Evolutionary conservation across 2,113 vertebrate genomes (phyloP).

Genomic region (Brachyhypopomus gauderio): DNA sequence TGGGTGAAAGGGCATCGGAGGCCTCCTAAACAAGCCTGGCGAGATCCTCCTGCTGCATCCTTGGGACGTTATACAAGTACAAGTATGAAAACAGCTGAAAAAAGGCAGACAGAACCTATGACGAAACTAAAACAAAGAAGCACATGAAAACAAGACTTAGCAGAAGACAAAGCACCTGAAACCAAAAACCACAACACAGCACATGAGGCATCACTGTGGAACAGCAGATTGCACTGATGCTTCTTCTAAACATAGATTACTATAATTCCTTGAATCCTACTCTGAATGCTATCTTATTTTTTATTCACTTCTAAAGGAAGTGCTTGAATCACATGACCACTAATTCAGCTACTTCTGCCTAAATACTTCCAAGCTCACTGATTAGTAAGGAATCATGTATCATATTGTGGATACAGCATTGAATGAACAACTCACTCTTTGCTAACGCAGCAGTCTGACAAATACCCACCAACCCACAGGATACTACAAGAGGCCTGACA

Average conservation of each 20-base stretch:
- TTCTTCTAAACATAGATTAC: neutral
- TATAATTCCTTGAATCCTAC: neutral
- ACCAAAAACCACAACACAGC: too few species aligned
- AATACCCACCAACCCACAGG: neutral
- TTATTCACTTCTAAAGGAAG: neutral
- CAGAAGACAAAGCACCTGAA: too few species aligned
- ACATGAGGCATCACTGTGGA: too few species aligned
- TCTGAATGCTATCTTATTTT: neutral
- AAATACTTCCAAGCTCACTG: neutral
- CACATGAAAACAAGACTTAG: too few species aligned
- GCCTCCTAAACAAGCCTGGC: too few species aligned
- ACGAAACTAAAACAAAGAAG: too few species aligned
- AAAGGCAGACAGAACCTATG: too few species aligned
- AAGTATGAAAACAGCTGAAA: too few species aligned
- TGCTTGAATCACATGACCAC: neutral
- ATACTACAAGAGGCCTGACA: neutral
- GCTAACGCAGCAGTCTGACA: neutral
- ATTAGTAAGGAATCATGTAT: neutral
- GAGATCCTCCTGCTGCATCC: too few species aligned
- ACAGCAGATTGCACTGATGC: too few species aligned
- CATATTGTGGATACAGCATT: neutral
- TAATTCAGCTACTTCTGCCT: neutral
- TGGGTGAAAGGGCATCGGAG: too few species aligned
- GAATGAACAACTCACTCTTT: neutral
- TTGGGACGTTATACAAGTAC: too few species aligned